Evolutionary conservation across 2,113 vertebrate genomes (phyloP).

Genomic region (Nerophis ophidion): DNA sequence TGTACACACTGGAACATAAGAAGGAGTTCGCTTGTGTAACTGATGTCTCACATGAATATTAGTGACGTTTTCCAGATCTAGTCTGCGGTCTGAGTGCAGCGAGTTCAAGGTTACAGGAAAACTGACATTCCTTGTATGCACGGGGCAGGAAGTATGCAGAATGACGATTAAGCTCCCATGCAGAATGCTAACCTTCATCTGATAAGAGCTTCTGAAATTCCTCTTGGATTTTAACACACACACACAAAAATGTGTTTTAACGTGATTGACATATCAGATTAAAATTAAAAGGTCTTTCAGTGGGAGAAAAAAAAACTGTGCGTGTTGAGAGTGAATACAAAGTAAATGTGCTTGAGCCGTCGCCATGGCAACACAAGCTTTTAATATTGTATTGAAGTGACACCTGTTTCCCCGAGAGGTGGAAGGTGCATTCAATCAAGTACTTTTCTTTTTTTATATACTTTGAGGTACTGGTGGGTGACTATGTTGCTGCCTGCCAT

Average conservation of each 20-base stretch:
- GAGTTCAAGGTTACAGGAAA: neutral
- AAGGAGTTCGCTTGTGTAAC: slow-evolving; percentile 2
- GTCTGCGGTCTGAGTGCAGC: slow-evolving; percentile 4
- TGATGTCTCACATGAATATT: slow-evolving; percentile 18
- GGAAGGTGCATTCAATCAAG: slow-evolving; percentile 8
- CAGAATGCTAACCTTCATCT: slow-evolving; percentile 44
- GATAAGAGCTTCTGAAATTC: slow-evolving; percentile 47
- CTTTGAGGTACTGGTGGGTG: no score
- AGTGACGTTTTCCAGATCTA: slow-evolving; percentile 21
- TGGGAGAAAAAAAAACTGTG: slow-evolving; percentile 24
- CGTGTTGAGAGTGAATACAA: slow-evolving; percentile 10
- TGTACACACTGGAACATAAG: no score
- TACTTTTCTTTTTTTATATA: neutral
- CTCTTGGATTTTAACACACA: slow-evolving; percentile 2
- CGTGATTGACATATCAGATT: neutral
- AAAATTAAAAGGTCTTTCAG: slow-evolving; percentile 12
- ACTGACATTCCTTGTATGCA: slow-evolving; percentile 11
- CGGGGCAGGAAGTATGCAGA: slow-evolving; percentile 28
- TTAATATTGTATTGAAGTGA: slow-evolving; percentile 6
- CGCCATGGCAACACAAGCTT: slow-evolving; percentile 27
- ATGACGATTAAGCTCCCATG: slow-evolving; percentile 26
- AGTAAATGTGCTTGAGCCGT: slow-evolving; percentile 13
- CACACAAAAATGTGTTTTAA: slow-evolving; percentile 8
- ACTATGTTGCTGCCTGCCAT: neutral
- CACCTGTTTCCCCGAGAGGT: slow-evolving; percentile 15